Conservation (phyloP, 2,888 invertebrate genomes). For the Cosmopolites sordidus region DNA sequence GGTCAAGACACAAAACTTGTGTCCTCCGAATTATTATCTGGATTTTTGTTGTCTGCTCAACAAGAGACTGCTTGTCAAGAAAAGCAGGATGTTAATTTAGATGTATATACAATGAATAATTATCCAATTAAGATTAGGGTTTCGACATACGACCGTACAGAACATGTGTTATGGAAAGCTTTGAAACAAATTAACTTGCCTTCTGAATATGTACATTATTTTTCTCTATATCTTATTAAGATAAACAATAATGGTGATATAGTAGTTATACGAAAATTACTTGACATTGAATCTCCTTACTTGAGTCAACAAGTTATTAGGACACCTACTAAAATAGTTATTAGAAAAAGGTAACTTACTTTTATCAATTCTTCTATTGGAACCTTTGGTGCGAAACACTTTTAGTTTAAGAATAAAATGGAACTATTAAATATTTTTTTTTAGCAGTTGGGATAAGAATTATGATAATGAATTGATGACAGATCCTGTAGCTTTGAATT, state of each 20-base stretch:
- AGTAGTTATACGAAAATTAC: conserved; percentile 79
- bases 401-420: conserved; percentile 2
- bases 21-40: conserved; percentile 74
- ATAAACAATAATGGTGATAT: conserved; percentile 68
- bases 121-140: conserved; percentile 77
- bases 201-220: conserved; percentile 77
- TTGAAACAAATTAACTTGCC: conserved; percentile 77
- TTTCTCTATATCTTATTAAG: conserved; percentile 83
- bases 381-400: no score
- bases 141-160: conserved; percentile 79
- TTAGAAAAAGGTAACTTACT: conserved; percentile 71
- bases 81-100: conserved; percentile 68
- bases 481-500: conserved; percentile 77
- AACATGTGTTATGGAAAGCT: conserved; percentile 75
- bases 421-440: background rate
- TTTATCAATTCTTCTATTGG: no score
- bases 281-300: conserved; percentile 96
- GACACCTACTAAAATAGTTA: conserved; percentile 70
- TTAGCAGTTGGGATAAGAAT: conserved; percentile 83
- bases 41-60: conserved; percentile 87
- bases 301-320: conserved; percentile 82
- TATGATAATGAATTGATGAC: conserved; percentile 80
- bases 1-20: conserved; percentile 82
- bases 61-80: conserved; percentile 75
- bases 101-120: conserved; percentile 82